phyloP scores from a whole-genome alignment of 2,113 vertebrate genomes.

The Rhabdornis inornatus region DNA sequence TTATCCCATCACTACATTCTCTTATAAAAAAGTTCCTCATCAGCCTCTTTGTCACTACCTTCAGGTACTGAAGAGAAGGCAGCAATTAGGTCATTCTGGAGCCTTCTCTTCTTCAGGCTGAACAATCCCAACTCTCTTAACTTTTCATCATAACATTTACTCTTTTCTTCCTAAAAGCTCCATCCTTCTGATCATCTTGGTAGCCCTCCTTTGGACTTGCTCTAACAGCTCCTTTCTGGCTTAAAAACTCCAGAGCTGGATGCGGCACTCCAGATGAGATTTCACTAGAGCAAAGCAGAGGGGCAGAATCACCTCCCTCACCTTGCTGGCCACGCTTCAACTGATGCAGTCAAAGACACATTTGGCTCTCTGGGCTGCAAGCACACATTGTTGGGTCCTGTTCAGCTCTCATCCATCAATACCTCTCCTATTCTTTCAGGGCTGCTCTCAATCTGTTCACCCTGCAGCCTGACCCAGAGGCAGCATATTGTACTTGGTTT shows the following conservation, averaged over 20 bases:
- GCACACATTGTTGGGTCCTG: neutral
- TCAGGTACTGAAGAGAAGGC: neutral
- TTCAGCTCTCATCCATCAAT: neutral
- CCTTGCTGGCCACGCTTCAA: neutral
- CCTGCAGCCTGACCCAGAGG: neutral
- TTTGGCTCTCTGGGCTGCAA: neutral
- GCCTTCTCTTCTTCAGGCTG: neutral
- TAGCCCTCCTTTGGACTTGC: fast-evolving
- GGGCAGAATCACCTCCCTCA: neutral
- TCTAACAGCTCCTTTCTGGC: neutral
- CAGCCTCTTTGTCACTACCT: neutral
- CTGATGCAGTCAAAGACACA: neutral
- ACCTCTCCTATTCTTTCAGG: neutral
- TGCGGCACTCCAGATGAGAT: neutral
- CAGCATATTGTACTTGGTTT: neutral
- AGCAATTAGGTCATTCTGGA: neutral
- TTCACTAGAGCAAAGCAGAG: neutral
- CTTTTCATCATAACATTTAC: neutral
- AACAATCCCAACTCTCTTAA: neutral
- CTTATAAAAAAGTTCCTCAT: neutral
- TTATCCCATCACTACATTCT: neutral
- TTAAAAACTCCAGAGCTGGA: neutral
- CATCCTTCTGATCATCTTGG: neutral
- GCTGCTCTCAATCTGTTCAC: neutral
- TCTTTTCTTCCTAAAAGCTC: neutral